Evolutionary conservation across 1,140 invertebrate genomes (phyloP), one percentile per base, ranked within the genome.

Genomic region (Drosophila chauvacae): DNA sequence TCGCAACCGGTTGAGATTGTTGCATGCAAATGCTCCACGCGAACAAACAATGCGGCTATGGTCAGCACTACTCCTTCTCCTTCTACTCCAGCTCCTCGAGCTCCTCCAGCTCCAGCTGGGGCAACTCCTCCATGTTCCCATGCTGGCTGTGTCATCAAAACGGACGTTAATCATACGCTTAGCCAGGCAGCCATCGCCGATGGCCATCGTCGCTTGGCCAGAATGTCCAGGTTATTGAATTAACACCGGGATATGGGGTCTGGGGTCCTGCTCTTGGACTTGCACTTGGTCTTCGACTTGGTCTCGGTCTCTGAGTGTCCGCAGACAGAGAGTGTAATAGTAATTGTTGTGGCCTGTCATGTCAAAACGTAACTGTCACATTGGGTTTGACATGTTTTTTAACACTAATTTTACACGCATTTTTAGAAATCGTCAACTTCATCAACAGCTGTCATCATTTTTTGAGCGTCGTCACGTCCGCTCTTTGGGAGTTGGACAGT

Each of bases 381-480:
- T 90, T 87, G 84, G 53, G 81, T 90, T 79, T 90, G 85, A 90
- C 85, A 90, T 90, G 85, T 90, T 90, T 90, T 85, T 90, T 81
- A 90, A 90, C 85, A 90, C 85, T 85, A 85, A 90, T 90, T 90
- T 90, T 90, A 90, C 85, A 90, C 84, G 85, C 85, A 90, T 90
- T 85, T 90, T 90, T 90, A 90, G 85, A 90, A 90, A 90, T 90
- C 85, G 85, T 90, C 85, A 90, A 85, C 85, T 88, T 90, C 84
- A 90, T 88, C 84, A 88, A 62, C 84, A 81, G 85, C 84, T 90
- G 84, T 90, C 85, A 88, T 84, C 84, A 81, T 85, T 88, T 79
- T 81, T 77, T 68, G 69, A 86, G 80, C 83, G 80, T 88, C 71
- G 80, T 88, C 83, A 87, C 83, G 83, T 84, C 80, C 80, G 84